A percentile compares a stretch with the other conserved stretches of the same genome.
phyloP scores from a whole-genome alignment of 2,797 vertebrate genomes.

The Molossus alvarezi region DNA sequence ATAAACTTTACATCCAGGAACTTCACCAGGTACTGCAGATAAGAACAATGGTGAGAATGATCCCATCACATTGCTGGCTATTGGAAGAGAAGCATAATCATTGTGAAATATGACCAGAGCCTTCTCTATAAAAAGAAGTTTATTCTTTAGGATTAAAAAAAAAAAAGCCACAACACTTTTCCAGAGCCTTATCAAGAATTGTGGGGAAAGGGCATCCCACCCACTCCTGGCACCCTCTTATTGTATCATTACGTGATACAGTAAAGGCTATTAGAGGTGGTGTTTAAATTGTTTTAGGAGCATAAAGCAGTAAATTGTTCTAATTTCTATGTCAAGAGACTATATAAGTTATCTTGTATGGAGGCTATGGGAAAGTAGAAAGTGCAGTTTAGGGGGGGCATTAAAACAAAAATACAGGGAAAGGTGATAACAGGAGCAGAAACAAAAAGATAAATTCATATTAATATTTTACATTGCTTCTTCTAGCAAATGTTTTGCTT shows the following conservation, averaged over 20 bases:
- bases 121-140: neutral
- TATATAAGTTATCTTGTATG: neutral
- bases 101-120: neutral
- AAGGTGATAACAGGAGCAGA: neutral
- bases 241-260: neutral
- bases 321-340: neutral
- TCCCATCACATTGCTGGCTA: neutral
- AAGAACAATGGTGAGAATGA: neutral
- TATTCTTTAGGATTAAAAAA: too few species aligned
- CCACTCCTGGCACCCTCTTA: neutral
- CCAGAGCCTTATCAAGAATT: neutral
- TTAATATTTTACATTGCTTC: neutral
- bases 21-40: neutral
- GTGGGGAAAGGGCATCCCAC: neutral
- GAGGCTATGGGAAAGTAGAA: neutral
- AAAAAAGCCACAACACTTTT: too few species aligned
- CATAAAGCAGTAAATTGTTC: neutral
- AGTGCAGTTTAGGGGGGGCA: neutral
- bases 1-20: neutral
- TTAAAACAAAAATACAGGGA: neutral
- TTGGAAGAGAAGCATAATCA: neutral
- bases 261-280: neutral
- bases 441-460: neutral
- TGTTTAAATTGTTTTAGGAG: neutral
- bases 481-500: slow-evolving; percentile 10